Base-by-base conservation (phyloP, 64 coral and sea anemone genomes). In the Montipora capricornis region DNA sequence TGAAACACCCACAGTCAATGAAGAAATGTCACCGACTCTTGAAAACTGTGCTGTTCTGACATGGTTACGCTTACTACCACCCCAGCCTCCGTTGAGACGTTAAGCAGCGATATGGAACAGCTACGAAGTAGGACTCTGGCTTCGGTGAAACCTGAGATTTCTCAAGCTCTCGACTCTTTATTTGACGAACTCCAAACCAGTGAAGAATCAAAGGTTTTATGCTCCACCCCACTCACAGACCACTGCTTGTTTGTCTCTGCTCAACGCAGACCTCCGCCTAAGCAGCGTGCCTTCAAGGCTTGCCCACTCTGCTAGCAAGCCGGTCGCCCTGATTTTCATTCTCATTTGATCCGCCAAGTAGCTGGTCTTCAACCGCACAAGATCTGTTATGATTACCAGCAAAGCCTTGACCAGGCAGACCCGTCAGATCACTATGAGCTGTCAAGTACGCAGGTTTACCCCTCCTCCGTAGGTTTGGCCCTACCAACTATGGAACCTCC, bases 1-100 rank as follows among this genome's bases (percentile, higher is more conserved):
- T 0, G 89, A 69, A 2, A 44, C 20, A 2, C 11, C 79, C 17
- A 29, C 2, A 3, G 48, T 62, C 14, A 77, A 81, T 57, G 88
- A 80, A 37, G 89, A 91, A 47, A 66, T 82, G 0, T 74, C 78
- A 1, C 89, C 79, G 12, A 71, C 78, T 2, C 79, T 91, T 4
- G 70, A 92, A 45, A 92, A 92, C 20, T 74, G 68, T 19, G 47
- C 87, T 14, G 74, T 87, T 10, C 58, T 93, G 6, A 93, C 82
- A 0, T 93, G 82, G 91, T 26, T 93, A 5, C 0, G 37, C 2
- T 78, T 91, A 44, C 37, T 91, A 37, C 12, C 89, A 91, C 66
- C 62, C 78, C 7, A 67, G 16, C 24, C 78, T 91, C n/a, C 77
- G 62, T 1, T 16, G 46, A 2, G 44, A 81, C 20, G 75, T 91